Evolutionary conservation across 1,140 invertebrate species (phyloP).

Genomic region (Euschistus heros): DNA sequence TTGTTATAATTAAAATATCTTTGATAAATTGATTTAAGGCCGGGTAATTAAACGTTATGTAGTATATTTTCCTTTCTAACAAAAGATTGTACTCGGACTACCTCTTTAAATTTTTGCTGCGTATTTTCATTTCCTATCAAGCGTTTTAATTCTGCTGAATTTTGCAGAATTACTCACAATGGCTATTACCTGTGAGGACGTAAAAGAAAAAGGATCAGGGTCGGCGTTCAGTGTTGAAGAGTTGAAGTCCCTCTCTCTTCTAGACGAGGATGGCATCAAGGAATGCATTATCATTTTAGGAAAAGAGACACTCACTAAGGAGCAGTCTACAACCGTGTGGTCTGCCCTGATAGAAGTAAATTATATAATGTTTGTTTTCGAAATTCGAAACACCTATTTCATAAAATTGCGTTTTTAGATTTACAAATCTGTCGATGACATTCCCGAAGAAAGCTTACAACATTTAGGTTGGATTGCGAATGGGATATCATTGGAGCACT

Average conservation of each 20-base stretch:
- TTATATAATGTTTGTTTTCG: background rate
- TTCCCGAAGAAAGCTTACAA: conserved; percentile 20
- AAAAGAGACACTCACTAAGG: conserved; percentile 15
- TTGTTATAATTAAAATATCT: too few species aligned
- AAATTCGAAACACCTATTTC: background rate
- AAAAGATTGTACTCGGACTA: too few species aligned
- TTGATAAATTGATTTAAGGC: too few species aligned
- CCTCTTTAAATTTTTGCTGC: too few species aligned
- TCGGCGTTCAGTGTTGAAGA: conserved; percentile 12
- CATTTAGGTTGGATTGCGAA: conserved; percentile 38
- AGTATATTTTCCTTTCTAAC: too few species aligned
- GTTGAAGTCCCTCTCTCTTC: background rate
- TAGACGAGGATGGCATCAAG: background rate
- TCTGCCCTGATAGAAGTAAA: conserved; percentile 16
- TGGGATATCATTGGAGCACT: conserved; percentile 37
- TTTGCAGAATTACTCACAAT: background rate
- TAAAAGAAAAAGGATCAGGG: conserved; percentile 17
- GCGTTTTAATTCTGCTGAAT: too few species aligned
- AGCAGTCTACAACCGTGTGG: conserved; percentile 21
- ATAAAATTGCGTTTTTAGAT: background rate
- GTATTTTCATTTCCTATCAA: too few species aligned
- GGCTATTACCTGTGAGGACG: conserved; percentile 7
- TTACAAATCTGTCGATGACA: conserved; percentile 7
- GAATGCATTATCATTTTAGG: conserved; percentile 22
- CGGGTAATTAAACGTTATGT: too few species aligned